Percentiles rank a stretch among this genome's conserved stretches.
Evolutionary conservation across 2,888 invertebrate genomes (phyloP).

Genomic region (Brachyptera risi): DNA sequence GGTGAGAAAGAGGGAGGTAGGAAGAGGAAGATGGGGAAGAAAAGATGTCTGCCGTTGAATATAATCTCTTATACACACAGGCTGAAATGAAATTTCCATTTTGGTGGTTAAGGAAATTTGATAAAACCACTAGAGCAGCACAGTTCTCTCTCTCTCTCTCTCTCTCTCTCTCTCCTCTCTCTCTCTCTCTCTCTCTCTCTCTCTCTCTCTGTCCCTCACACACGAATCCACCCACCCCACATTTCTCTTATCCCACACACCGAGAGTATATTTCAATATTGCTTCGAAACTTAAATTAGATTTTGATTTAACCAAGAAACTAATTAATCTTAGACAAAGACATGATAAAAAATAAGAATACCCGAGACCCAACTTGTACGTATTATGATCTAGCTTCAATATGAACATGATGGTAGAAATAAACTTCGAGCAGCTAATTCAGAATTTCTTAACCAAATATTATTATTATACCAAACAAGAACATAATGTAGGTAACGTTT

Average conservation of each 20-base stretch:
- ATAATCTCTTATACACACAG: constrained; percentile 18
- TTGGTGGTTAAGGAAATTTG: constrained; percentile 22
- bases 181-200: background rate
- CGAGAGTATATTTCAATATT: constrained; percentile 21
- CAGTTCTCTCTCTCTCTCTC: background rate
- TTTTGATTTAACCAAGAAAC: constrained; percentile 22
- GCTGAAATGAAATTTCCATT: constrained; percentile 23
- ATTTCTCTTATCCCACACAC: background rate
- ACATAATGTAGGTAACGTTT: no score
- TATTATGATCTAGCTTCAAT: constrained; percentile 9
- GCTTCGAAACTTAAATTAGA: constrained; percentile 21
- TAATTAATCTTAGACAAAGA: constrained; percentile 20
- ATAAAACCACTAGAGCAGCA: constrained; percentile 20
- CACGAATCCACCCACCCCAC: background rate
- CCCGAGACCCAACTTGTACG: constrained; percentile 6
- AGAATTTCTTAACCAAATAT: no score
- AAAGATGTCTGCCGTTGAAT: constrained; percentile 20
- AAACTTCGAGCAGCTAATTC: no score
- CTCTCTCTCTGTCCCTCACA: background rate
- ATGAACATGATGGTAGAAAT: no score
- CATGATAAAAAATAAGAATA: constrained; percentile 14
- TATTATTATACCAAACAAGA: no score
- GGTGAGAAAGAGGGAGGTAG: background rate
- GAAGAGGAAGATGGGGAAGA: constrained; percentile 1
- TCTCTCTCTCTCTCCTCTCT: background rate